These are phyloP conservation scores for Trissolcus brochymenae DNA, from an alignment of 2,888 invertebrate species.

Conservation along the genomic window DNA sequence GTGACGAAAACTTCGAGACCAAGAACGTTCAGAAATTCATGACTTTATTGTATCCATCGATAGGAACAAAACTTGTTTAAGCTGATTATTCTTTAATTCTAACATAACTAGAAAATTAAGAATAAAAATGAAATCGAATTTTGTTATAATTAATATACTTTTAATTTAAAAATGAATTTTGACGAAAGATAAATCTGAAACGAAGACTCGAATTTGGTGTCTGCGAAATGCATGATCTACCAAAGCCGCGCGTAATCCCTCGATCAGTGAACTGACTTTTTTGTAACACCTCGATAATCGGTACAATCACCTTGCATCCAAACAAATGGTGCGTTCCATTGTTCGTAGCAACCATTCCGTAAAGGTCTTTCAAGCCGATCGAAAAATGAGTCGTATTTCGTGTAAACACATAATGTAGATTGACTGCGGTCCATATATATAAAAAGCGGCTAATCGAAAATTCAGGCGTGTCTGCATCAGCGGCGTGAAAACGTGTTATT, in stretches of 20 bases:
- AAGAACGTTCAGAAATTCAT: too few relatives aligned
- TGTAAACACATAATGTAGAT: conserved; percentile 39
- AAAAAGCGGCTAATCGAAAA: conserved; percentile 44
- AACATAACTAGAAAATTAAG: too few relatives aligned
- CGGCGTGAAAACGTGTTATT: conserved; percentile 45
- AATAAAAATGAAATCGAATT: too few relatives aligned
- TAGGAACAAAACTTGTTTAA: too few relatives aligned
- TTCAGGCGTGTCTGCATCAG: conserved; percentile 27
- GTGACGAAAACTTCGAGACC: too few relatives aligned
- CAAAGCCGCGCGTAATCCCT: background rate
- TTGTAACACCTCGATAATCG: conserved; percentile 12
- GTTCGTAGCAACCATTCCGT: conserved; percentile 29
- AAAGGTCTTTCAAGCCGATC: conserved; percentile 14
- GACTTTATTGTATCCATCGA: too few relatives aligned
- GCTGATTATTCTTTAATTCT: too few relatives aligned
- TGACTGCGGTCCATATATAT: conserved; percentile 24
- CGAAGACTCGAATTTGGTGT: too few relatives aligned
- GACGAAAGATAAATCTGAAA: too few relatives aligned
- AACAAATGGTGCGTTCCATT: conserved; percentile 21
- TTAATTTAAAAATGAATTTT: too few relatives aligned
- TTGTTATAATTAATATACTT: too few relatives aligned
- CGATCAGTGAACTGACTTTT: conserved; percentile 7
- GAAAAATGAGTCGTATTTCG: conserved; percentile 18
- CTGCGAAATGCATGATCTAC: background rate
- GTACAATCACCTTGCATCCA: conserved; percentile 23